Evolutionary conservation across 2,888 invertebrate genomes (phyloP).

Genomic region (Andrena camellia): DNA sequence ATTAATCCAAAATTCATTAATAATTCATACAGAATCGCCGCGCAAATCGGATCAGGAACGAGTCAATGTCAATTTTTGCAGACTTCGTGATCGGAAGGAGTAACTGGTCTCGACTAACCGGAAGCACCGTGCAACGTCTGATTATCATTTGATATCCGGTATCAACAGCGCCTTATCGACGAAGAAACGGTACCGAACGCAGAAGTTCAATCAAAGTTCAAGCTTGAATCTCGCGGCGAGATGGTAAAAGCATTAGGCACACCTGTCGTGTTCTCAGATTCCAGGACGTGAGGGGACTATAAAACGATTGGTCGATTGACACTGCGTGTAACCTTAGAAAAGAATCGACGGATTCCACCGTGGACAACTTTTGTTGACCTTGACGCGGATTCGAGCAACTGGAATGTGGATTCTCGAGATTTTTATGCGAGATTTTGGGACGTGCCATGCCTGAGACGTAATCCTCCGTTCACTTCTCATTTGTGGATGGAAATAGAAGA

Average conservation of each 20-base stretch:
- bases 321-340: slow-evolving; percentile 20
- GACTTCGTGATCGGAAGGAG: slow-evolving; percentile 51
- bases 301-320: slow-evolving; percentile 5
- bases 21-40: too few species aligned
- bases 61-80: not conserved
- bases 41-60: not conserved
- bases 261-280: slow-evolving; percentile 22
- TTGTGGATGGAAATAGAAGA: not conserved
- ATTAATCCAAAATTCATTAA: not conserved
- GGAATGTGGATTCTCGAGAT: slow-evolving; percentile 47
- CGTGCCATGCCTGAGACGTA: not conserved
- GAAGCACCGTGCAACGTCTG: slow-evolving; percentile 48
- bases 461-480: not conserved
- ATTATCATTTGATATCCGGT: slow-evolving; percentile 59
- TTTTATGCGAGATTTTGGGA: not conserved
- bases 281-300: slow-evolving; percentile 21
- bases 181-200: not conserved
- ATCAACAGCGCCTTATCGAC: slow-evolving; percentile 9
- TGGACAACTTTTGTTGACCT: slow-evolving; percentile 43
- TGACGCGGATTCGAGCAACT: slow-evolving; percentile 28
- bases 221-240: not conserved
- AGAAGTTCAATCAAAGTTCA: not conserved
- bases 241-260: slow-evolving; percentile 27
- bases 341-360: slow-evolving; percentile 16
- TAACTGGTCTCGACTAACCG: slow-evolving; percentile 29